Percentiles rank a stretch among this genome's conserved stretches.
Evolutionary conservation across 2,113 vertebrate genomes (phyloP).

Genomic region (Lathamus discolor): DNA sequence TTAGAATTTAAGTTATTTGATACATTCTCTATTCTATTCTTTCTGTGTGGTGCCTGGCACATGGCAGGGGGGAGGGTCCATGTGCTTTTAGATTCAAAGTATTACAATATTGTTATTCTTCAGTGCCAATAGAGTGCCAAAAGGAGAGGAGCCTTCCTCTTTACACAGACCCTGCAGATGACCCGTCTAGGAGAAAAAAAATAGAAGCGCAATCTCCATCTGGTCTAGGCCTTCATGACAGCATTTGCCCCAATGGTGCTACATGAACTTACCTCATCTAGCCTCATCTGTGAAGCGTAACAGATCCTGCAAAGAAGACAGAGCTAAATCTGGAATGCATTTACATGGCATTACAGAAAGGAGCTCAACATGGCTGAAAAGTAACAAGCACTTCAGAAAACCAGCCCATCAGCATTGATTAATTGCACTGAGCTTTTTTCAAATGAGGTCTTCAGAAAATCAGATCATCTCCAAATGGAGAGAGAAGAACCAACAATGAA

Average conservation of each 20-base stretch:
- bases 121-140: not conserved
- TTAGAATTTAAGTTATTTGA: not conserved
- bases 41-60: not conserved
- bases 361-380: not conserved
- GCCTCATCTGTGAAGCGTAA: not conserved
- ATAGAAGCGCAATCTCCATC: not conserved
- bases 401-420: not conserved
- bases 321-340: constrained; percentile 25
- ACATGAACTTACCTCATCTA: not conserved
- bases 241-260: not conserved
- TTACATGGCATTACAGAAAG: not conserved
- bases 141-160: not conserved
- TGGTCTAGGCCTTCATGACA: not conserved
- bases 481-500: not conserved
- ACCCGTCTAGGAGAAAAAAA: not conserved
- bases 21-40: not conserved
- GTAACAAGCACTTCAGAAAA: not conserved
- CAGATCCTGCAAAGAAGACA: not conserved
- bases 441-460: constrained; percentile 32
- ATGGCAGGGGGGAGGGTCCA: rapidly evolving
- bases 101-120: not conserved
- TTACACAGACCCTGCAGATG: not conserved
- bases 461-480: constrained; percentile 32
- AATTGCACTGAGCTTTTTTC: not conserved
- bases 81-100: not conserved